Percentiles rank a stretch among this genome's conserved stretches.
Conservation (phyloP, 2,113 vertebrate species). For the Boleophthalmus pectinirostris region DNA sequence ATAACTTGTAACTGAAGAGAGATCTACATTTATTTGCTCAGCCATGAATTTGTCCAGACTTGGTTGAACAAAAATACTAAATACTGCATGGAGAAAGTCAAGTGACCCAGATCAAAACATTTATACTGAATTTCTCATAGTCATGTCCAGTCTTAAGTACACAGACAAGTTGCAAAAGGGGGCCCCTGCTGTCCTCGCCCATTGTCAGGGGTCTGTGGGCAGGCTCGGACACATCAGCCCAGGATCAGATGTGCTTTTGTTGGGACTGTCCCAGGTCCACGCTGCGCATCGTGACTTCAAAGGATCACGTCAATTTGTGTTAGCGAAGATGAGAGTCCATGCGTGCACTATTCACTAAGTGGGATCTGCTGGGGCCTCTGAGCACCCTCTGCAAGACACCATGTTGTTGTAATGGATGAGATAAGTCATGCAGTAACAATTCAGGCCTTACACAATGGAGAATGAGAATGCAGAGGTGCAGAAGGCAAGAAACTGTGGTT, state of each 20-base stretch:
- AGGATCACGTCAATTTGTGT: constrained; percentile 70
- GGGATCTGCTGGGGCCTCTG: constrained; percentile 56
- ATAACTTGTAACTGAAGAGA: neutral
- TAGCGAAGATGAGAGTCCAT: constrained; percentile 68
- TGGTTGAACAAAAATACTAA: neutral
- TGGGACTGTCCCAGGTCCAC: constrained; percentile 63
- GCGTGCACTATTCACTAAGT: constrained; percentile 45
- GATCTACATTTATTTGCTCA: too few relatives aligned
- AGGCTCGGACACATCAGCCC: constrained; percentile 62
- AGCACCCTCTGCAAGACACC: constrained; percentile 47
- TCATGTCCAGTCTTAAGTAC: constrained; percentile 49
- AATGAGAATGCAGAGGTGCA: constrained; percentile 18
- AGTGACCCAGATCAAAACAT: neutral
- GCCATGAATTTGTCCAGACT: too few relatives aligned
- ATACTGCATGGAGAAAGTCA: neutral
- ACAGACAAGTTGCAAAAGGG: constrained; percentile 52
- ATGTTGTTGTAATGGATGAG: constrained; percentile 70
- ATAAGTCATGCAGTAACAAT: constrained; percentile 59
- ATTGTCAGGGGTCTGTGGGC: constrained; percentile 53
- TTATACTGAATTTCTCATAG: constrained; percentile 30
- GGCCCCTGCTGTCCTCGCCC: constrained; percentile 55
- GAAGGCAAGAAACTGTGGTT: constrained; percentile 1
- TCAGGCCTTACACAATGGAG: constrained; percentile 21
- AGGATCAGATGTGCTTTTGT: constrained; percentile 77
- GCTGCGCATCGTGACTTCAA: constrained; percentile 68